phyloP scores from a whole-genome alignment of 1,140 invertebrate genomes.

The Pogonomyrmex barbatus region DNA sequence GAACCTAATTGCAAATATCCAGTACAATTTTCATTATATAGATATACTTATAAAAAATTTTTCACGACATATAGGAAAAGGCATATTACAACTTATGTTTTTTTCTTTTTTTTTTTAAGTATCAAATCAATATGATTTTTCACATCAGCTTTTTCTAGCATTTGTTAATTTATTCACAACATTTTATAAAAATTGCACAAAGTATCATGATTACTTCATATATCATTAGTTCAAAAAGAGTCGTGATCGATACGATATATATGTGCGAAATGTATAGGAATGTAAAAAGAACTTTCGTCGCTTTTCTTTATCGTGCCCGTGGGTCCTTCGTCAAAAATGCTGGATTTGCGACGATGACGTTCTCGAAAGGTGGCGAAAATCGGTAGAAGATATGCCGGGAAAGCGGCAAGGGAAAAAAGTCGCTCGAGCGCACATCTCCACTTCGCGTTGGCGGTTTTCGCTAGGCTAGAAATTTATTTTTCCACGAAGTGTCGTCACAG shows the following conservation, averaged over 20 bases:
- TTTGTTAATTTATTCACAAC: background rate
- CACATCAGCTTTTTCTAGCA: background rate
- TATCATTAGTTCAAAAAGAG: background rate
- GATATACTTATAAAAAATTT: slow-evolving; percentile 13
- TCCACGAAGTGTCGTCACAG: slow-evolving; percentile 79
- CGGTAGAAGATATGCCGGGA: slow-evolving; percentile 47
- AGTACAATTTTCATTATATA: background rate
- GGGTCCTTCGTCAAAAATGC: slow-evolving; percentile 14
- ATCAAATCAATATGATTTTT: background rate
- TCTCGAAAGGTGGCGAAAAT: slow-evolving; percentile 36
- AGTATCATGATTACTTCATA: background rate
- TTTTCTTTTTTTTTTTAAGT: background rate
- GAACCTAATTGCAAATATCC: background rate
- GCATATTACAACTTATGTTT: background rate
- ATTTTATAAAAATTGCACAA: background rate
- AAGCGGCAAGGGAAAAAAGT: slow-evolving; percentile 73
- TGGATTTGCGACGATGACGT: slow-evolving; percentile 45
- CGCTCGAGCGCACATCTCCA: slow-evolving; percentile 81
- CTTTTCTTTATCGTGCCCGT: slow-evolving; percentile 30
- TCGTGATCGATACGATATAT: background rate
- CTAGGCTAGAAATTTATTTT: slow-evolving; percentile 81
- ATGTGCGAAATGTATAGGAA: background rate
- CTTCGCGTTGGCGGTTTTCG: slow-evolving; percentile 65
- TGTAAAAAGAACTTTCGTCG: background rate
- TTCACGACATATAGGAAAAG: background rate